Percentiles rank a stretch among this genome's conserved stretches.
Evolutionary conservation across 1,140 invertebrate species (phyloP).

Genomic region (Phocides pigmalion): DNA sequence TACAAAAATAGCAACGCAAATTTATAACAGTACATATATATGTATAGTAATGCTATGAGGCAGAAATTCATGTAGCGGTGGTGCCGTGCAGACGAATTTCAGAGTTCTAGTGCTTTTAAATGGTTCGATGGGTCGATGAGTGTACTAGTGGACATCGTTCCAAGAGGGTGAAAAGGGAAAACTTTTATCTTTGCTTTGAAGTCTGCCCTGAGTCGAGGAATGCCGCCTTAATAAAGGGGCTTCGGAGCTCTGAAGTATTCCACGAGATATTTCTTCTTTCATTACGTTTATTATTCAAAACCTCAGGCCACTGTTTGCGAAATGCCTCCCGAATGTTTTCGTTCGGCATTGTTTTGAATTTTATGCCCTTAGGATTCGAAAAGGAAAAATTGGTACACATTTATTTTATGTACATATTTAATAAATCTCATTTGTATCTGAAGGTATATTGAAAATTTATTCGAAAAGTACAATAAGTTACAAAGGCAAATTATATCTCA

Average conservation of each 20-base stretch:
- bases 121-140: conserved; percentile 2
- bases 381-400: not conserved
- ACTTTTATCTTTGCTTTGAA: conserved; percentile 21
- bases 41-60: too few relatives aligned
- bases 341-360: conserved; percentile 27
- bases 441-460: too few relatives aligned
- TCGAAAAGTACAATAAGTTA: too few relatives aligned
- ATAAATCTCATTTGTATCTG: too few relatives aligned
- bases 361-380: conserved; percentile 3
- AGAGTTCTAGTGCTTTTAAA: too few relatives aligned
- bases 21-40: too few relatives aligned
- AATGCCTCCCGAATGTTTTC: conserved; percentile 23
- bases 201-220: conserved; percentile 13
- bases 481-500: too few relatives aligned
- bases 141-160: not conserved
- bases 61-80: too few relatives aligned
- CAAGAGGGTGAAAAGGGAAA: not conserved
- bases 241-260: conserved; percentile 16
- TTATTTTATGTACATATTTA: too few relatives aligned
- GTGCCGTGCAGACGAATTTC: too few relatives aligned
- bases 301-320: conserved; percentile 24
- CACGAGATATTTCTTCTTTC: conserved; percentile 29
- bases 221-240: conserved; percentile 21
- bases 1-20: too few relatives aligned
- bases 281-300: conserved; percentile 34